A percentile compares a stretch with the other conserved stretches of the same genome.
These are phyloP conservation scores for Coregonus clupeaformis DNA, from an alignment of 2,113 vertebrate species.

Conservation along the genomic window DNA sequence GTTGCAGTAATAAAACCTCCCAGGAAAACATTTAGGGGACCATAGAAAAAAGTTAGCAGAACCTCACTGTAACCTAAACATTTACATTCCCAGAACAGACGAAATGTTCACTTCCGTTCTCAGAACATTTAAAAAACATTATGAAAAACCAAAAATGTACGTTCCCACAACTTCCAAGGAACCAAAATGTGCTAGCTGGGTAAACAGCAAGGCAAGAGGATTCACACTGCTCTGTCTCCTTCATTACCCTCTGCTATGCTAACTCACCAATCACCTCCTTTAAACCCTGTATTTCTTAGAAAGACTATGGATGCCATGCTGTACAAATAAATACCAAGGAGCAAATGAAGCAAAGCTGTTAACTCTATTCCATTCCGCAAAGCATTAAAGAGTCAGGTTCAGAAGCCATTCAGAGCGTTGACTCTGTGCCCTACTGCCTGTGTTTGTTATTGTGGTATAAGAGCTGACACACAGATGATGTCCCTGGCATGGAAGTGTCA, in stretches of 20 bases:
- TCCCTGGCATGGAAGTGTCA: not conserved
- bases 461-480: not conserved
- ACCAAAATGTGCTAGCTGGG: no score
- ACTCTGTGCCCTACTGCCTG: not conserved
- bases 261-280: slow-evolving; percentile 8
- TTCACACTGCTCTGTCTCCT: slow-evolving; percentile 4
- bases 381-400: not conserved
- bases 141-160: no score
- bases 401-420: not conserved
- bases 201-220: slow-evolving; percentile 11
- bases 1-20: no score
- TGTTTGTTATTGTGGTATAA: not conserved
- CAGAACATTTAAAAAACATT: no score
- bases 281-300: no score
- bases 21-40: no score
- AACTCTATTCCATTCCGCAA: not conserved
- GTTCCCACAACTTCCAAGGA: no score
- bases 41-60: no score
- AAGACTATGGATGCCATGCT: not conserved
- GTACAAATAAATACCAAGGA: not conserved
- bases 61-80: no score
- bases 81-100: no score
- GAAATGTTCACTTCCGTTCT: no score
- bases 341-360: not conserved
- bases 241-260: not conserved